Conservation (phyloP, 2,113 vertebrate species). For the Phylloscopus trochiloides region DNA sequence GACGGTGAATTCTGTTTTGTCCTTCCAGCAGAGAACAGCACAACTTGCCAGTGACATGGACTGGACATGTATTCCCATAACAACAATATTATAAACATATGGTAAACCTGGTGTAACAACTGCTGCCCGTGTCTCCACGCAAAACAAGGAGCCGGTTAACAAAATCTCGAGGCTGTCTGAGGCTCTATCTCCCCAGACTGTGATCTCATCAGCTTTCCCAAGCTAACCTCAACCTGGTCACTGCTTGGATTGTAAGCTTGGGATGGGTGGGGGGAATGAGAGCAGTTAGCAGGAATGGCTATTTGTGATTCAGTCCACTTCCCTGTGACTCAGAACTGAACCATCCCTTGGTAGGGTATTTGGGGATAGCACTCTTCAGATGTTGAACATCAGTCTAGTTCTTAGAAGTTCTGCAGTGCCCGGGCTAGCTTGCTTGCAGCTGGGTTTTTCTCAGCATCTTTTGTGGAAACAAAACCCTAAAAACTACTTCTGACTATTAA, state of each 20-base stretch:
- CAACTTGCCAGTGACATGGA: slow-evolving; percentile 37
- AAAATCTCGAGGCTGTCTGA: neutral
- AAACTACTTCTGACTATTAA: slow-evolving; percentile 10
- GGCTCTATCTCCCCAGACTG: slow-evolving; percentile 42
- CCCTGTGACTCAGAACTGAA: slow-evolving; percentile 38
- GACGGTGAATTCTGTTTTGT: neutral
- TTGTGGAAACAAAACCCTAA: slow-evolving; percentile 3
- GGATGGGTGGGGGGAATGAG: neutral
- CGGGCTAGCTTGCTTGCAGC: neutral
- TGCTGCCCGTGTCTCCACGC: neutral
- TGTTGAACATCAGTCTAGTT: neutral
- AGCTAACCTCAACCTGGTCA: slow-evolving; percentile 56
- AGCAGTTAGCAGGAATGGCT: slow-evolving; percentile 6
- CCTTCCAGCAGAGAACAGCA: slow-evolving; percentile 6
- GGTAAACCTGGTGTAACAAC: slow-evolving; percentile 19
- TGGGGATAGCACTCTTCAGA: neutral
- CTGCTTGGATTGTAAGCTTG: slow-evolving; percentile 10
- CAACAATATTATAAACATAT: slow-evolving; percentile 44
- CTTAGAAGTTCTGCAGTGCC: neutral
- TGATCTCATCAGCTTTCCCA: slow-evolving; percentile 57
- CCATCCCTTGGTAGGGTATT: slow-evolving; percentile 3
- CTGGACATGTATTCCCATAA: slow-evolving; percentile 28
- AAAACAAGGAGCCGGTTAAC: slow-evolving; percentile 17
- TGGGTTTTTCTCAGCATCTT: slow-evolving; percentile 11
- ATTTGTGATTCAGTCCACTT: slow-evolving; percentile 26